Percentiles rank a stretch among this genome's conserved stretches.
phyloP scores from a whole-genome alignment of 2,888 invertebrate genomes.

The Zygaena filipendulae region DNA sequence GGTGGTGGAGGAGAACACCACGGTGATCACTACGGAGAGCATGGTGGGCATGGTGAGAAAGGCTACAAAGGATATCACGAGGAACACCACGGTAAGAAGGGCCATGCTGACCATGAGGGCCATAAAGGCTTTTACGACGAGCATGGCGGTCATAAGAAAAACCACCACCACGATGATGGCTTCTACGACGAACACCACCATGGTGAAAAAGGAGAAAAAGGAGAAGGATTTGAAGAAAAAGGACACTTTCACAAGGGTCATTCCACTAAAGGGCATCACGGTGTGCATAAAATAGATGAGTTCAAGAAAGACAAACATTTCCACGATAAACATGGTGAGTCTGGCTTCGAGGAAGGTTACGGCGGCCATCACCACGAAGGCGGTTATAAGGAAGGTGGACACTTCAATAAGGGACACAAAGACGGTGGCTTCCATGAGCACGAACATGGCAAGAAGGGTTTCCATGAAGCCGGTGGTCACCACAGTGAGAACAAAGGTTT shows the following conservation, averaged over 20 bases:
- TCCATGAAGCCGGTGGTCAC: slow-evolving; percentile 81
- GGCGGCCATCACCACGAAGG: slow-evolving; percentile 81
- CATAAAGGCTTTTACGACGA: slow-evolving; percentile 71
- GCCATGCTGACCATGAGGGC: slow-evolving; percentile 75
- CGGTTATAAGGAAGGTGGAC: slow-evolving; percentile 81
- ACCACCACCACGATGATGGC: slow-evolving; percentile 73
- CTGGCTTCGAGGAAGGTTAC: slow-evolving; percentile 82
- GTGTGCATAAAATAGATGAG: slow-evolving; percentile 86
- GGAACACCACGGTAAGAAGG: slow-evolving; percentile 74
- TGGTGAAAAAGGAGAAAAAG: slow-evolving; percentile 74
- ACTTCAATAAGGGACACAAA: slow-evolving; percentile 83
- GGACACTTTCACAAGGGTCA: slow-evolving; percentile 86
- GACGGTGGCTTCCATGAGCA: slow-evolving; percentile 80
- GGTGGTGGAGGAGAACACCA: slow-evolving; percentile 74
- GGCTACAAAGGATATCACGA: slow-evolving; percentile 76
- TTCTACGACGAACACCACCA: slow-evolving; percentile 72
- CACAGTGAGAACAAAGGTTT: slow-evolving; percentile 82
- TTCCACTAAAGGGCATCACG: slow-evolving; percentile 85
- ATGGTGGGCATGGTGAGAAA: slow-evolving; percentile 75
- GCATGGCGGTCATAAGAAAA: slow-evolving; percentile 71
- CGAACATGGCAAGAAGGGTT: slow-evolving; percentile 81
- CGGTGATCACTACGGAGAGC: slow-evolving; percentile 69
- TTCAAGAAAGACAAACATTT: slow-evolving; percentile 89
- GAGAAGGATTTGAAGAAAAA: slow-evolving; percentile 58
- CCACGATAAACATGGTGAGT: slow-evolving; percentile 86